Conservation (phyloP, 2,888 invertebrate genomes). For the Marasmarcha lunaedactyla region DNA sequence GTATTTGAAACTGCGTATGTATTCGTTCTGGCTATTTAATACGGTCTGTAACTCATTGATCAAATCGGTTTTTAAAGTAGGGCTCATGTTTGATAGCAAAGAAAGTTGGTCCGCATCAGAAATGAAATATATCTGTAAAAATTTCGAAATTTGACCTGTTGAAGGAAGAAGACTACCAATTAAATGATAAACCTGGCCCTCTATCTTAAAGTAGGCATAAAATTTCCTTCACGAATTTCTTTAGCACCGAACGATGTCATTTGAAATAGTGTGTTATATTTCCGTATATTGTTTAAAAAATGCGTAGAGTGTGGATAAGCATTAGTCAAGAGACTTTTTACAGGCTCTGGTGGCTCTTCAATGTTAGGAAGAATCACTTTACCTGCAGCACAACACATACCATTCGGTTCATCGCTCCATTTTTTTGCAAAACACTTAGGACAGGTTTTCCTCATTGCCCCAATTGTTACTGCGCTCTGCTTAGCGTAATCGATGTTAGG, state of each 20-base stretch:
- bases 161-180: conserved; percentile 14
- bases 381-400: conserved; percentile 13
- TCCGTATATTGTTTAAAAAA: too few species aligned
- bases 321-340: too few species aligned
- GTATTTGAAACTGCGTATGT: conserved; percentile 14
- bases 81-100: too few species aligned
- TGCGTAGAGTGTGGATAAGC: conserved; percentile 10
- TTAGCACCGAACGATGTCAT: too few species aligned
- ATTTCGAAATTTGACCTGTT: conserved; percentile 14
- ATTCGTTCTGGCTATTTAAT: conserved; percentile 15
- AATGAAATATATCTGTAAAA: conserved; percentile 20
- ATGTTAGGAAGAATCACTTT: conserved; percentile 9
- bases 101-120: conserved; percentile 14
- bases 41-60: conserved; percentile 16
- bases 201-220: conserved; percentile 21
- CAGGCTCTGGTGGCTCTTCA: too few species aligned
- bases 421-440: conserved; percentile 9
- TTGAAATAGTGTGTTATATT: too few species aligned
- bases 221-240: conserved; percentile 15
- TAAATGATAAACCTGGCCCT: conserved; percentile 17
- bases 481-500: too few species aligned
- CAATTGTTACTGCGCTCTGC: too few species aligned
- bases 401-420: conserved; percentile 8
- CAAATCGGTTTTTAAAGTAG: too few species aligned
- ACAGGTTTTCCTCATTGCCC: conserved; percentile 6